Base-by-base conservation (phyloP, 2,113 vertebrate genomes). In the Oncorhynchus clarkii region DNA sequence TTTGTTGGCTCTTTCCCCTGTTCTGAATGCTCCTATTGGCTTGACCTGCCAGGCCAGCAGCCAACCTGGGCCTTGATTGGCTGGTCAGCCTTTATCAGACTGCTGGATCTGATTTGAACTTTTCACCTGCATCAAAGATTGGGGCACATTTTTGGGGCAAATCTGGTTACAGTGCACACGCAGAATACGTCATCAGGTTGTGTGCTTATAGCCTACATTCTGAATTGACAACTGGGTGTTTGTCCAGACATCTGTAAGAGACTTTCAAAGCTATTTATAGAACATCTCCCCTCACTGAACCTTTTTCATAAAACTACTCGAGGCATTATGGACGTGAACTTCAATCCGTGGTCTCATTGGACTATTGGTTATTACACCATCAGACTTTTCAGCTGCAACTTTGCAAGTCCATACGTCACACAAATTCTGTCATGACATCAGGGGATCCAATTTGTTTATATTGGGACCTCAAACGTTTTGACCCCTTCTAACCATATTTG, bases 401-500 rank as follows among this genome's bases (percentile, higher is more conserved):
- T 75, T 49, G 67, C 18, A 75, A 64, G 70, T 82, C 9, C 1
- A 68, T 66, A 29, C 26, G 27, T 67, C 65, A 16, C 12, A 3
- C 39, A 45, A 12, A 31, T 20, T 11, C 51, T 65, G 31, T n/a
- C 74, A 59, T 74, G 71, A 84, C 85, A 75, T 14, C 65, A 73
- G 57, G 70, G 80, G 81, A 77, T 60, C 62, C 48, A 1, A 59
- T 67, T 0, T 29, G 4, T 64, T 22, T 26, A 24, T 67, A 16
- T 67, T 39, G 67, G 29, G 67, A 68, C 29, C 26, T 67, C 16
- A 4, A 14, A 16, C 1, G 59, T 22, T n/a, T 62, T 81, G 73
- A 31, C 12, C 70, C 57, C 71, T 26, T 26, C 72, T 6, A 1
- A 62, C 76, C 78, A 74, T 76, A 77, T 85, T 73, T 68, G 82